Conservation (phyloP, 1,140 invertebrate species). For the Leptoteleia sp. region DNA sequence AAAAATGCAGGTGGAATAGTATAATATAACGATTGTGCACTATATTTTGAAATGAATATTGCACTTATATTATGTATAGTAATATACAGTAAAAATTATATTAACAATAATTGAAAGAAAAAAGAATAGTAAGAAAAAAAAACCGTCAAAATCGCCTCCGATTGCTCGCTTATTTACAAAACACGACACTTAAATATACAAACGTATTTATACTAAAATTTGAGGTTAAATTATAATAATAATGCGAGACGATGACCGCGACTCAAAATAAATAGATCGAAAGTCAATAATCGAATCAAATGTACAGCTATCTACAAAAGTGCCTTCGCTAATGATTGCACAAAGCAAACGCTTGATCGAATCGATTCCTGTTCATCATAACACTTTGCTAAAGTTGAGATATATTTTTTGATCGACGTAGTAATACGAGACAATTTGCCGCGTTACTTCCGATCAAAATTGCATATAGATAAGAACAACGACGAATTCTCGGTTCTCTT, state of each 20-base stretch:
- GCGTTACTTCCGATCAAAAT: conserved; percentile 48
- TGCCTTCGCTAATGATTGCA: conserved; percentile 52
- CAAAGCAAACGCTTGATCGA: conserved; percentile 43
- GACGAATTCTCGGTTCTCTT: conserved; percentile 46
- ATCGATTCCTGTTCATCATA: too few species aligned
- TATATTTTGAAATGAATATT: too few species aligned
- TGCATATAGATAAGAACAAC: conserved; percentile 50
- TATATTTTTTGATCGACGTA: neutral
- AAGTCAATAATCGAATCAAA: conserved; percentile 41
- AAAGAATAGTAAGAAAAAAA: too few species aligned
- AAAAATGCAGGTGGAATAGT: too few species aligned
- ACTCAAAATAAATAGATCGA: conserved; percentile 51
- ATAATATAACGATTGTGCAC: too few species aligned
- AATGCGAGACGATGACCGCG: conserved; percentile 3
- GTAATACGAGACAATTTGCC: conserved; percentile 47
- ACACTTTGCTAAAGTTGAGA: neutral
- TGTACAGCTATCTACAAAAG: conserved; percentile 64
- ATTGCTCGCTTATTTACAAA: conserved; percentile 55
- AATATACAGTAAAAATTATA: too few species aligned
- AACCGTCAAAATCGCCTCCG: conserved; percentile 15
- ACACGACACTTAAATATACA: conserved; percentile 59
- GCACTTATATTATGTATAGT: too few species aligned
- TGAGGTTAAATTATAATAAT: conserved; percentile 39
- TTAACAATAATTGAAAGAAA: too few species aligned
- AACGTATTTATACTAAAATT: conserved; percentile 44